Evolutionary conservation across 2,888 invertebrate genomes (phyloP).

Genomic region (Limnephilus auricula): DNA sequence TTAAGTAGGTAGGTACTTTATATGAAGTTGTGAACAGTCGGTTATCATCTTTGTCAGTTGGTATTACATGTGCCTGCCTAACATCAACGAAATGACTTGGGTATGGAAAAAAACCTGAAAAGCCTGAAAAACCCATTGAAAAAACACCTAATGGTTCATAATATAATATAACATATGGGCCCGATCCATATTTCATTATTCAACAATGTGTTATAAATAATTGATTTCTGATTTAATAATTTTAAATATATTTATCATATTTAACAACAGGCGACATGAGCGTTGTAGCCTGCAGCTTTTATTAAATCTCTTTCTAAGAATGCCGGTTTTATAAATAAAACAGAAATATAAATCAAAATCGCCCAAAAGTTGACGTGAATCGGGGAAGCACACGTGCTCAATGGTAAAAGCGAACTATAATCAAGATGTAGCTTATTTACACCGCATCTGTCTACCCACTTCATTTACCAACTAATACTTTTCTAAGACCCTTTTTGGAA

Average conservation of each 20-base stretch:
- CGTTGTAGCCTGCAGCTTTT: neutral
- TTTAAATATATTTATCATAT: conserved; percentile 9
- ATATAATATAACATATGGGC: neutral
- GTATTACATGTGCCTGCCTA: neutral
- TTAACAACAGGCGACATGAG: conserved; percentile 22
- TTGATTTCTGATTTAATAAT: neutral
- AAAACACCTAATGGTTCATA: neutral
- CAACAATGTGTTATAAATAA: conserved; percentile 13
- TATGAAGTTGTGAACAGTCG: neutral
- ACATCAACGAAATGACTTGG: neutral
- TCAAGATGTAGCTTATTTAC: conserved; percentile 46
- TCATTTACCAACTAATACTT: neutral
- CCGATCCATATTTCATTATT: conserved; percentile 10
- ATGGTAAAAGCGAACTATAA: conserved; percentile 8
- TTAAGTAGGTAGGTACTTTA: no score
- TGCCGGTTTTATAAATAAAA: conserved; percentile 4
- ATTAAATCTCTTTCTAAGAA: neutral
- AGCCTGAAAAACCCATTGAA: neutral
- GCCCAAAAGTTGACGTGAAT: neutral
- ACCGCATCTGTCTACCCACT: conserved; percentile 52
- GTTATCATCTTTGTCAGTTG: neutral
- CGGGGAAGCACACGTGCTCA: conserved; percentile 39
- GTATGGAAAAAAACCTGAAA: neutral
- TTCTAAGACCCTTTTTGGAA: neutral
- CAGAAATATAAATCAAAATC: conserved; percentile 36